These are phyloP conservation scores for Anhinga anhinga DNA, from an alignment of 2,113 vertebrate genomes.

Conservation along the genomic window DNA sequence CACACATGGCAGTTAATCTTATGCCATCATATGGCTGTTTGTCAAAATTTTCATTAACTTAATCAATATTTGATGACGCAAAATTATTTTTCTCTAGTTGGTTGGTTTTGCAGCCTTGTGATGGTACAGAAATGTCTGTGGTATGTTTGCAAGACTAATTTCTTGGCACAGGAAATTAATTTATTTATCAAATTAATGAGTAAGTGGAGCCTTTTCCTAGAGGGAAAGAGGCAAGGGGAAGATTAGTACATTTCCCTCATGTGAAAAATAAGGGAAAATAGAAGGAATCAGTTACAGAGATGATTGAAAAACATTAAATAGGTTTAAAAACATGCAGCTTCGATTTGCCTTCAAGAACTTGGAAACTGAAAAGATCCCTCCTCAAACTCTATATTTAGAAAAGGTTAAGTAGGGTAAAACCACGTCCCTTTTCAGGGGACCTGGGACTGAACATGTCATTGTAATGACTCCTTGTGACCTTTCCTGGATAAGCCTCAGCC, in stretches of 20 bases:
- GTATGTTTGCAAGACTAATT: background rate
- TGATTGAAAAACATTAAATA: background rate
- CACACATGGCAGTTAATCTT: background rate
- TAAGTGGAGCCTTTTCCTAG: background rate
- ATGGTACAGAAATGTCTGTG: background rate
- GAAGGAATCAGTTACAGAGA: background rate
- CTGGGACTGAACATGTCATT: background rate
- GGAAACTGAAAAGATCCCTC: background rate
- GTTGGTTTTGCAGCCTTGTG: background rate
- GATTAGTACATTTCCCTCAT: background rate
- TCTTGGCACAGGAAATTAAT: background rate
- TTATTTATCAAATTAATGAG: constrained; percentile 7
- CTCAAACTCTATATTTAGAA: background rate
- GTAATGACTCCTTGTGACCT: background rate
- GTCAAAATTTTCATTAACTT: constrained; percentile 28
- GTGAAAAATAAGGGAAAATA: background rate
- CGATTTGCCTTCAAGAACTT: background rate
- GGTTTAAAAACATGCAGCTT: background rate
- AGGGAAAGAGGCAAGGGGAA: background rate
- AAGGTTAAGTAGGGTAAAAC: background rate
- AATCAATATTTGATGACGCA: constrained; percentile 45
- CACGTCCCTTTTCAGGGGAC: background rate
- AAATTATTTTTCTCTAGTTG: background rate
- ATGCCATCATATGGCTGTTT: background rate
- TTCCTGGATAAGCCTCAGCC: background rate